Conservation (phyloP, 1,140 invertebrate genomes). For the Drosophila guanche region DNA sequence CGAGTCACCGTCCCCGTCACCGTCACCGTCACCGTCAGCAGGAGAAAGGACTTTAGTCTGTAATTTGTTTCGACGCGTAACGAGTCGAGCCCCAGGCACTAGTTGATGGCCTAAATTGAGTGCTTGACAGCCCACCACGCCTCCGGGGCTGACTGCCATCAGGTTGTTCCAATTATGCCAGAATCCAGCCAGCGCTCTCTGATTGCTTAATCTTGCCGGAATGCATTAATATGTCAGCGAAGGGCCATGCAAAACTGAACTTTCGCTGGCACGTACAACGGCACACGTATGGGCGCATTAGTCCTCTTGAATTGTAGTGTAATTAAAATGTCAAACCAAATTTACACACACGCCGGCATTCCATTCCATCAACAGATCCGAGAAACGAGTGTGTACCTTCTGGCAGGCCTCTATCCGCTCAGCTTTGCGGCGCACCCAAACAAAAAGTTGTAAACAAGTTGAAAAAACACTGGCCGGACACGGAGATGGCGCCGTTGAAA, state of each 20-base stretch:
- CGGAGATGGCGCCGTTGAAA: slow-evolving; percentile 36
- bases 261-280: slow-evolving; percentile 26
- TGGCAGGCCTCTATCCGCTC: slow-evolving; percentile 58
- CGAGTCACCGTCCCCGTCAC: slow-evolving; percentile 8
- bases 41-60: slow-evolving; percentile 33
- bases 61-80: slow-evolving; percentile 62
- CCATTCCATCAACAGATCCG: slow-evolving; percentile 22
- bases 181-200: slow-evolving; percentile 33
- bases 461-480: slow-evolving; percentile 54
- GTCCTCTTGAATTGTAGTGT: slow-evolving; percentile 18
- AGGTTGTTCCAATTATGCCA: slow-evolving; percentile 46
- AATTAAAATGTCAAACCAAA: slow-evolving; percentile 73
- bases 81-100: slow-evolving; percentile 36
- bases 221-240: slow-evolving; percentile 76
- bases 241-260: slow-evolving; percentile 34
- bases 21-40: neutral
- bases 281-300: neutral
- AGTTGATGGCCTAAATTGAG: slow-evolving; percentile 59
- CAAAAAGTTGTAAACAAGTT: slow-evolving; percentile 36
- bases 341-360: slow-evolving; percentile 49
- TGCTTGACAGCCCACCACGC: slow-evolving; percentile 54
- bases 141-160: slow-evolving; percentile 16
- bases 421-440: slow-evolving; percentile 53
- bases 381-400: slow-evolving; percentile 10
- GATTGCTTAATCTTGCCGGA: slow-evolving; percentile 74